These are phyloP conservation scores for Xestobium rufovillosum DNA, from an alignment of 2,888 invertebrate genomes.

Conservation along the genomic window DNA sequence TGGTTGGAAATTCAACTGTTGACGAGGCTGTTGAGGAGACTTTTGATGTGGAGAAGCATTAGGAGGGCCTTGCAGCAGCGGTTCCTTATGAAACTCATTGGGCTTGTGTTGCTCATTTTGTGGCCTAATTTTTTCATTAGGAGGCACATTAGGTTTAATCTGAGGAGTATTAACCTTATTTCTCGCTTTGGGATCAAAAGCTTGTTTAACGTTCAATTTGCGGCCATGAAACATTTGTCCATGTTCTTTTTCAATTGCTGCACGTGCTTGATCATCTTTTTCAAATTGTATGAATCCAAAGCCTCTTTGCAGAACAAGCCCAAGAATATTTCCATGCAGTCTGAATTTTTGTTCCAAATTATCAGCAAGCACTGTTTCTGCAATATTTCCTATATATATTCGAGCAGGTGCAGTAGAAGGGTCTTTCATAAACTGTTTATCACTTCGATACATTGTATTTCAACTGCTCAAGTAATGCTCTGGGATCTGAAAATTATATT, in stretches of 20 bases:
- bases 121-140: background rate
- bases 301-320: conserved; percentile 65
- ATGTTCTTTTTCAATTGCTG: conserved; percentile 65
- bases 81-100: too few relatives aligned
- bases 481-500: too few relatives aligned
- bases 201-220: conserved; percentile 58
- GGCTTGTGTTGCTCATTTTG: conserved; percentile 1
- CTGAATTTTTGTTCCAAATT: conserved; percentile 70
- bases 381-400: conserved; percentile 75
- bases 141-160: conserved; percentile 11
- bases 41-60: too few relatives aligned
- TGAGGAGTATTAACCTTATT: too few relatives aligned
- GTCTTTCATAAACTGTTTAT: conserved; percentile 57
- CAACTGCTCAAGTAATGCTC: too few relatives aligned
- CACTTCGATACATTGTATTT: conserved; percentile 42
- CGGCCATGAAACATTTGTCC: conserved; percentile 65
- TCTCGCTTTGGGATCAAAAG: conserved; percentile 38
- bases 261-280: conserved; percentile 62
- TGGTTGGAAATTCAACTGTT: conserved; percentile 6
- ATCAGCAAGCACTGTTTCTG: conserved; percentile 49
- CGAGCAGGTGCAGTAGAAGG: conserved; percentile 66
- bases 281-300: conserved; percentile 87
- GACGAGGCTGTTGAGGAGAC: conserved; percentile 3
- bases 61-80: too few relatives aligned
- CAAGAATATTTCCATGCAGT: conserved; percentile 63